Evolutionary conservation across 2,113 vertebrate species (phyloP), one percentile per base, ranked within the genome.

Genomic region (Dryoscopus gambensis): DNA sequence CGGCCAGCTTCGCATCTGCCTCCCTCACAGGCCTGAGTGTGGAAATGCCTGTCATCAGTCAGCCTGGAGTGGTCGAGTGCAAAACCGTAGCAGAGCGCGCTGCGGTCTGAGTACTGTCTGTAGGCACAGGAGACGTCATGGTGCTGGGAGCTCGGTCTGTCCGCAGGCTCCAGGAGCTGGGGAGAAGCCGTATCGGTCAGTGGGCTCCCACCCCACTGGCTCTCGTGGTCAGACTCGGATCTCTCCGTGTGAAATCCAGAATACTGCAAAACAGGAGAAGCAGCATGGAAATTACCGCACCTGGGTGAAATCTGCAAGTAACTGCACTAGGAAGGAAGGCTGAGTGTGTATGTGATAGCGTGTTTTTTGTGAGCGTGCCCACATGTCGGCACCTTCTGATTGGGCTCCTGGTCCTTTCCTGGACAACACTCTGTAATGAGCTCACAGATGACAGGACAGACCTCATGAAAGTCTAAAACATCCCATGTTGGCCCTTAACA

Each of bases 141-240:
- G 60, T 98, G 97, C 95, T 98, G 98, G 15, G 98, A 97, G 87
- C 96, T 97, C 0, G 98, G 97, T 35, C 98, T 98, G 74, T 99
- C 99, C 0, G 65, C 21, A 0, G 98, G 97, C 69, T 99, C 99
- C 98, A 99, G 93, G 18, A 99, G 98, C 97, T 99, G 99, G 22
- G 99, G 99, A 77, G 99, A 99, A 71, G 99, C 98, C 0, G 98
- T 97, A 65, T 99, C 99, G 0, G 99, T 99, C 87, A 99, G 97
- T 1, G 99, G 99, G 63, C 99, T 99, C 70, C 99, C 99, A 5
- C 99, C 99, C 99, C 99, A 99, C 12, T 99, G 99, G 91, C 99
- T 99, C 86, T 99, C 99, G 13, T 99, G 99, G 93, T 99, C 99
- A 1, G 99, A 99, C 91, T 99, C 99, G 0, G 99, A 99, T 46